Conservation (phyloP, 2,113 vertebrate genomes). For the Ranitomeya imitator region DNA sequence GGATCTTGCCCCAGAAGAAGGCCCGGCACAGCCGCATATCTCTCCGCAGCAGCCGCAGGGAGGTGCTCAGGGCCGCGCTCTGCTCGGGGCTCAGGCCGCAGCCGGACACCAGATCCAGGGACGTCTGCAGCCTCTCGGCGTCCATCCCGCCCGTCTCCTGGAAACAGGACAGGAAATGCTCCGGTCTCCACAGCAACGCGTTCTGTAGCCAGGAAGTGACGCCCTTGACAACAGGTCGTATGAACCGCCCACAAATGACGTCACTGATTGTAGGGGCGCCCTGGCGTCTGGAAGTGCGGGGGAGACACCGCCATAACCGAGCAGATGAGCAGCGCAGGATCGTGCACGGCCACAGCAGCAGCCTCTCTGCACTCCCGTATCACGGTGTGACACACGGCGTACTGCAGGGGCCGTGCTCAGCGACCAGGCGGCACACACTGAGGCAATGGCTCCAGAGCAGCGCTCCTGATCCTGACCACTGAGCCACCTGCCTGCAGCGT, state of each 20-base stretch:
- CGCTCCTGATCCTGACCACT: too few species aligned
- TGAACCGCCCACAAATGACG: not conserved
- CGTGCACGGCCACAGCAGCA: too few species aligned
- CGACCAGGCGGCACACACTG: too few species aligned
- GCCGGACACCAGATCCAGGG: conserved; percentile 77
- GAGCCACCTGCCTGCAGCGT: too few species aligned
- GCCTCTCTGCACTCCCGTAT: too few species aligned
- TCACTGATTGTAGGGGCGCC: too few species aligned
- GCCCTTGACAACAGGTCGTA: not conserved
- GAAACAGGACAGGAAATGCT: not conserved
- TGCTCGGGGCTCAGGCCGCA: conserved; percentile 82
- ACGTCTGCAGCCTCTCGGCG: conserved; percentile 67
- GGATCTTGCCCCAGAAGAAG: conserved; percentile 89
- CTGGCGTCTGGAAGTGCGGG: too few species aligned
- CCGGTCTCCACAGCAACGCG: conserved; percentile 4
- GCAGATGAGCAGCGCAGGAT: too few species aligned
- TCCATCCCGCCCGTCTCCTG: conserved; percentile 73
- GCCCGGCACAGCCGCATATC: conserved; percentile 84
- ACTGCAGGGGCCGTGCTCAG: too few species aligned
- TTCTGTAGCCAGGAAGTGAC: not conserved
- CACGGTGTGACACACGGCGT: too few species aligned
- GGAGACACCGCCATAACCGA: too few species aligned
- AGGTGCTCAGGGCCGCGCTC: conserved; percentile 76
- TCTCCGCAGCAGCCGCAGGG: conserved; percentile 78
- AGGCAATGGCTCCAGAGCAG: too few species aligned